Base-by-base conservation (phyloP, 2,797 vertebrate species). In the Cirrhinus molitorella region DNA sequence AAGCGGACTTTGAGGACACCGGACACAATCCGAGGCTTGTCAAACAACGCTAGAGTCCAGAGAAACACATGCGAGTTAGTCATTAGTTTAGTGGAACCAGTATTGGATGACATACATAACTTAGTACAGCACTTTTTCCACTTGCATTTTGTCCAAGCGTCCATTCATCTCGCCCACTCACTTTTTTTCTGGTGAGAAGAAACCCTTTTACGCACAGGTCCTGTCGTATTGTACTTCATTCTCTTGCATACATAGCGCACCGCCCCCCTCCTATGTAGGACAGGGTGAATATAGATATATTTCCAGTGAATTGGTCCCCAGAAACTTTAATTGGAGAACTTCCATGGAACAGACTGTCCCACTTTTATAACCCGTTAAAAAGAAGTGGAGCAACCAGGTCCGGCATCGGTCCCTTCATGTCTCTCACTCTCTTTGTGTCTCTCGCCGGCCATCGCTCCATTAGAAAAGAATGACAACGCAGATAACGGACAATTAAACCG, bases 321-420 rank as follows among this genome's bases (percentile, higher is more conserved):
- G 95, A 95, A 95, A 95, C 92, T 95, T 95, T 93, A 95, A 92
- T 94, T 95, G 95, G 95, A 95, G 91, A 92, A 92, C 90, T 90
- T 94, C 95, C 95, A 96, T 93, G 93, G 95, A 96, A 96, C 95
- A 96, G 95, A 93, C 95, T 95, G 95, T 94, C 95, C 95, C 95
- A 96, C 93, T 95, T 96, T 92, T 93, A 92, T 88, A 91, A 91
- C 92, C 93, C 91, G 93, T 85, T 87, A 94, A 89, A 89, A 80
- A 89, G 88, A 96, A 96, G 92, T 95, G 89, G 95, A 95, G 93
- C 95, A 91, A 92, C 93, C 94, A 94, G 94, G 91, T 94, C 89
- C 88, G 91, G 94, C 74, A 77, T 77, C 91, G 92, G 94, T 92
- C 88, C 89, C 88, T 91, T 81, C 55, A 68, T 85, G 57, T 75